These are phyloP conservation scores for Agriopis marginaria DNA, from an alignment of 2,888 invertebrate species.

Conservation along the genomic window DNA sequence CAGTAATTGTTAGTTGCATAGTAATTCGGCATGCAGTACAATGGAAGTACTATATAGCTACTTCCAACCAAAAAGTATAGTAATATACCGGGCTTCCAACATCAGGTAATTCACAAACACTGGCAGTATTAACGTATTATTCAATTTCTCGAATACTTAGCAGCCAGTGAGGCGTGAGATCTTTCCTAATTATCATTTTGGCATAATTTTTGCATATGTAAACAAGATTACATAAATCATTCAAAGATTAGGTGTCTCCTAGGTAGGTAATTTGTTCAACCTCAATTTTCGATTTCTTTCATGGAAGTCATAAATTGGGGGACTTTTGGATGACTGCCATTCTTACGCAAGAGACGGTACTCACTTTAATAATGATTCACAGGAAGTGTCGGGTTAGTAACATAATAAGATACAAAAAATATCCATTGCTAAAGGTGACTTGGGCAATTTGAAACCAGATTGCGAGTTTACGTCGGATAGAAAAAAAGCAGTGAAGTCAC, in stretches of 20 bases:
- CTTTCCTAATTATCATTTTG: slow-evolving; percentile 53
- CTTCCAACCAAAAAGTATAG: too few species aligned
- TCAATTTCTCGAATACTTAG: slow-evolving; percentile 63
- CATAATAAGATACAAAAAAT: slow-evolving; percentile 61
- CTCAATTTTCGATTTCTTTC: slow-evolving; percentile 65
- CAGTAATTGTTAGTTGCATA: slow-evolving; percentile 5
- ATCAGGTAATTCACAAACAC: slow-evolving; percentile 53
- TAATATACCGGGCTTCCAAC: slow-evolving; percentile 48
- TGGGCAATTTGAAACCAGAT: slow-evolving; percentile 72
- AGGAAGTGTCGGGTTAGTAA: slow-evolving; percentile 61
- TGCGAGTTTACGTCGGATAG: slow-evolving; percentile 65
- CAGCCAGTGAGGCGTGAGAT: slow-evolving; percentile 54
- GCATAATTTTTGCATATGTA: slow-evolving; percentile 42
- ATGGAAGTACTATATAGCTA: slow-evolving; percentile 17
- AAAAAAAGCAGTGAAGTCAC: slow-evolving; percentile 78
- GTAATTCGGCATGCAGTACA: slow-evolving; percentile 14
- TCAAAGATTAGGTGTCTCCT: slow-evolving; percentile 46
- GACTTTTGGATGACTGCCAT: slow-evolving; percentile 72
- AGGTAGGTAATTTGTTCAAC: slow-evolving; percentile 55
- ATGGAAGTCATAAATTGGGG: slow-evolving; percentile 60
- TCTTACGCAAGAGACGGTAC: slow-evolving; percentile 64
- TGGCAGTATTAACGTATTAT: slow-evolving; percentile 52
- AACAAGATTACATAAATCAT: slow-evolving; percentile 51
- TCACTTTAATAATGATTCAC: slow-evolving; percentile 58
- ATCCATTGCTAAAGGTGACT: slow-evolving; percentile 63